Evolutionary conservation across 2,888 invertebrate species (phyloP).

Genomic region (Amiota mariae): DNA sequence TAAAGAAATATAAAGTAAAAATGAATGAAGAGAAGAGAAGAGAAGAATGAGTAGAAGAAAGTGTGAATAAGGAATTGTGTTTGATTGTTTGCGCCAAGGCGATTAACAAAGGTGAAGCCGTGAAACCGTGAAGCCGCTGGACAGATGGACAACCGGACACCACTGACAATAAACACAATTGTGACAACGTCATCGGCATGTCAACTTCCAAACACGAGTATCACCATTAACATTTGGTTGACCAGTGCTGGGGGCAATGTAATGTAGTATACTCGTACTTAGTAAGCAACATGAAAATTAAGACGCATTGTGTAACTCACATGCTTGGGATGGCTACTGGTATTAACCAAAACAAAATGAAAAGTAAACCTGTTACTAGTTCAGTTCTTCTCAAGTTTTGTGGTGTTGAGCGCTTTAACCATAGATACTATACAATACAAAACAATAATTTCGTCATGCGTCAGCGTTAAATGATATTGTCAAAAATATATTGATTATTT

Average conservation of each 20-base stretch:
- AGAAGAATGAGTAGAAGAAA: conserved; percentile 45
- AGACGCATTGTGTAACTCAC: conserved; percentile 60
- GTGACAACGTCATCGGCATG: conserved; percentile 63
- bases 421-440: conserved; percentile 3
- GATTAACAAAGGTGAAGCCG: conserved; percentile 19
- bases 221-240: too few species aligned
- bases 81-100: conserved; percentile 29
- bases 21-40: background rate
- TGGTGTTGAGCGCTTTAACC: background rate
- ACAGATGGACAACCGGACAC: conserved; percentile 39
- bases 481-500: conserved; percentile 63
- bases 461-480: conserved; percentile 64
- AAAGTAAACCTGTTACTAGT: conserved; percentile 49
- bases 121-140: background rate
- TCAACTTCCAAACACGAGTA: conserved; percentile 41
- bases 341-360: conserved; percentile 42
- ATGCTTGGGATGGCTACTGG: conserved; percentile 55
- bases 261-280: too few species aligned
- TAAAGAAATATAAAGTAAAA: background rate
- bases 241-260: too few species aligned
- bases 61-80: conserved; percentile 60
- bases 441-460: conserved; percentile 48
- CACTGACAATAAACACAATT: conserved; percentile 55
- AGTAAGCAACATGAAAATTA: conserved; percentile 56
- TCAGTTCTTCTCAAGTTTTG: conserved; percentile 4